Conservation (phyloP, 1,140 invertebrate species). For the Notospermus geniculatus region DNA sequence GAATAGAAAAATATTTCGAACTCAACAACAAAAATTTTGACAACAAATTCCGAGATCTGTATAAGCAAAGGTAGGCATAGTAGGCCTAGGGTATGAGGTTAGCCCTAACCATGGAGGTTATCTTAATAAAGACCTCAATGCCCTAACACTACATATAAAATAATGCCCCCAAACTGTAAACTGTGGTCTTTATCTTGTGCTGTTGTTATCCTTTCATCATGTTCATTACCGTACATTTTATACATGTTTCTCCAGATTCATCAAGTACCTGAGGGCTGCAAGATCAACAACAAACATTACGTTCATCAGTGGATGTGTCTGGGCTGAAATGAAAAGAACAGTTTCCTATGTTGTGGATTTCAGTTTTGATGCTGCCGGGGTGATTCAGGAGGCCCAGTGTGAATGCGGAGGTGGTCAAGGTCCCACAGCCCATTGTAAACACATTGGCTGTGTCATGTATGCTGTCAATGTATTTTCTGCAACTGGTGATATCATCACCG, state of each 20-base stretch:
- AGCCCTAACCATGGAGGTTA: no score
- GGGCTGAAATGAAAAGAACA: no score
- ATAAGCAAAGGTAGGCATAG: not conserved
- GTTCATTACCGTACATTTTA: no score
- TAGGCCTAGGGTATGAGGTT: not conserved
- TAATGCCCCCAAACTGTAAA: no score
- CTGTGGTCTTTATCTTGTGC: no score
- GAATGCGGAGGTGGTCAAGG: no score
- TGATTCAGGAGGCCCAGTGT: slow-evolving; percentile 27
- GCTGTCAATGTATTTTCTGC: slow-evolving; percentile 16
- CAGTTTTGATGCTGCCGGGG: slow-evolving; percentile 17
- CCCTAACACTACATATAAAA: not conserved
- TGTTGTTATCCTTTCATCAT: not conserved
- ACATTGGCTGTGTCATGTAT: slow-evolving; percentile 23
- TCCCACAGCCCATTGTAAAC: no score
- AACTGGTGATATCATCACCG: slow-evolving; percentile 4
- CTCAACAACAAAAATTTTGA: no score
- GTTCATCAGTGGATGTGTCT: no score
- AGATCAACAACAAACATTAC: not conserved
- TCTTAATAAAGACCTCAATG: not conserved
- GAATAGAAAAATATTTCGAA: no score
- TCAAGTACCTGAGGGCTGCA: not conserved
- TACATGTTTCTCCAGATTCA: not conserved
- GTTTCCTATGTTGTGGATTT: no score
- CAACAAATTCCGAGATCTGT: no score